Conservation (phyloP, 2,888 invertebrate species). For the Leptarthrus brevirostris region DNA sequence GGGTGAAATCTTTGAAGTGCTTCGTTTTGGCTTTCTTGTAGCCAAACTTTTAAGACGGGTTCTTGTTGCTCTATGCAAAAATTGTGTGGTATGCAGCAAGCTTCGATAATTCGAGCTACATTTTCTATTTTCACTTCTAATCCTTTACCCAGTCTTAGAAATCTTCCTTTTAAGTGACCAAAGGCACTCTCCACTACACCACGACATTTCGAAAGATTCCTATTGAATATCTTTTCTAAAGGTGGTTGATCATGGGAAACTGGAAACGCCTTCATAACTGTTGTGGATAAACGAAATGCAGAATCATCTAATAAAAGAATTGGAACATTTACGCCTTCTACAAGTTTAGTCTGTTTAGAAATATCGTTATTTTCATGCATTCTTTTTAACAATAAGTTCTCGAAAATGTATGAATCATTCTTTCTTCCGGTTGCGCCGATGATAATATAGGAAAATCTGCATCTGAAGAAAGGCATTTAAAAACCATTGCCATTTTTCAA, state of each 20-base stretch:
- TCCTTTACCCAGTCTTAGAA: slow-evolving; percentile 33
- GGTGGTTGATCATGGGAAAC: slow-evolving; percentile 31
- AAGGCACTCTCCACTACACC: slow-evolving; percentile 42
- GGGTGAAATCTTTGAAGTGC: background rate
- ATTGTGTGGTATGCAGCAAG: slow-evolving; percentile 39
- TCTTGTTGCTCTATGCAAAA: slow-evolving; percentile 21
- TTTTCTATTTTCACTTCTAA: slow-evolving; percentile 32
- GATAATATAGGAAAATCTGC: background rate
- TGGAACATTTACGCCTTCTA: background rate
- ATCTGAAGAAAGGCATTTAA: background rate
- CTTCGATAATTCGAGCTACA: slow-evolving; percentile 6
- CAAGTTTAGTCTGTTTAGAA: background rate
- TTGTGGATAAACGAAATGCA: slow-evolving; percentile 34
- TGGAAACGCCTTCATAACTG: slow-evolving; percentile 20
- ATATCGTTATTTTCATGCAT: background rate
- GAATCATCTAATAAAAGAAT: slow-evolving; percentile 32
- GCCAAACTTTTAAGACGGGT: background rate
- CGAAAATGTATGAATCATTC: background rate
- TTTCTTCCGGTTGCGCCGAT: background rate
- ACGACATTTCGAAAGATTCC: slow-evolving; percentile 33
- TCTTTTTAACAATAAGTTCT: background rate
- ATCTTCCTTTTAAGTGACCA: slow-evolving; percentile 43
- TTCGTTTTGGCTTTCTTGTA: background rate
- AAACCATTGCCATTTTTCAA: background rate
- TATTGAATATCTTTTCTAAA: slow-evolving; percentile 31